A percentile compares a stretch with the other conserved stretches of the same genome.
These are phyloP conservation scores for Bufo gargarizans DNA, from an alignment of 2,113 vertebrate species.

Conservation along the genomic window DNA sequence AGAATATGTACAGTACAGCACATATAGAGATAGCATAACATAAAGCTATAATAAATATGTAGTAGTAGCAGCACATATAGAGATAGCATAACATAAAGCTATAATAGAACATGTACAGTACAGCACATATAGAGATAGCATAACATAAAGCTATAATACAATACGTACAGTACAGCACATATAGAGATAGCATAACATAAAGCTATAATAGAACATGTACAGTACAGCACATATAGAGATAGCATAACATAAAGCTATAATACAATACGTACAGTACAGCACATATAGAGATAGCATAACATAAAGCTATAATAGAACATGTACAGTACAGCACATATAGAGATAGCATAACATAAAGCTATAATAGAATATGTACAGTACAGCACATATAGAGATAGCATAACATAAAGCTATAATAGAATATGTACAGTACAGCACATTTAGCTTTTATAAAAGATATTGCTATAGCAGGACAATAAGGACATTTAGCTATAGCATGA, in stretches of 20 bases:
- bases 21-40: too few species aligned
- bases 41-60: background rate
- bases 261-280: background rate
- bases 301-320: background rate
- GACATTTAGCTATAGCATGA: background rate
- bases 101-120: background rate
- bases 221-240: background rate
- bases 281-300: background rate
- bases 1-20: too few species aligned
- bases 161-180: background rate
- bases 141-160: background rate
- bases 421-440: too few species aligned
- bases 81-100: background rate
- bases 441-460: too few species aligned
- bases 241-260: too few species aligned
- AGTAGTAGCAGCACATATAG: background rate
- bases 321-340: background rate
- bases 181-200: background rate
- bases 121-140: background rate
- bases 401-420: too few species aligned
- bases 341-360: background rate
- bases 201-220: background rate
- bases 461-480: background rate
- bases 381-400: too few species aligned
- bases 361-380: too few species aligned